Conservation (phyloP, 2,797 vertebrate species). For the Coregonus suidteri region DNA sequence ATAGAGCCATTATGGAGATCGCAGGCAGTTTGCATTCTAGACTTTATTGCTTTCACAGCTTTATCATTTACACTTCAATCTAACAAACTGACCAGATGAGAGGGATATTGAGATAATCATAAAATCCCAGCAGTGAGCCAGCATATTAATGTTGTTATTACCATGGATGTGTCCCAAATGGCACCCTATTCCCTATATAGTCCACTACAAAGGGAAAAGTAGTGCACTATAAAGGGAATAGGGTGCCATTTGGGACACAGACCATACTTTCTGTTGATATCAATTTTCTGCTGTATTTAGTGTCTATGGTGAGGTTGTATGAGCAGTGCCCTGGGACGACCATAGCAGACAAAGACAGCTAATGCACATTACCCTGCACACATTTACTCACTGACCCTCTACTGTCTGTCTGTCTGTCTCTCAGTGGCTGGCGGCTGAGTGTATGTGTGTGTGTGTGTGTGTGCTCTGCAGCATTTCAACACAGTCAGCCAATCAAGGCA, state of each 20-base stretch:
- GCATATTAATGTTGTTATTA: slow-evolving; percentile 36
- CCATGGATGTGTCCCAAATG: too few relatives aligned
- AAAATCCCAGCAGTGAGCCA: slow-evolving; percentile 58
- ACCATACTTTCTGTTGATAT: slow-evolving; percentile 51
- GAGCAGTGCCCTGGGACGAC: slow-evolving; percentile 34
- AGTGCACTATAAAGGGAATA: too few relatives aligned
- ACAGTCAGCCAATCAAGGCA: too few relatives aligned
- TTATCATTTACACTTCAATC: slow-evolving; percentile 73
- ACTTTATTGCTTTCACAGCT: slow-evolving; percentile 57
- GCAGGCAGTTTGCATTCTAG: slow-evolving; percentile 55
- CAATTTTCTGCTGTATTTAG: slow-evolving; percentile 62
- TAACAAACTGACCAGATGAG: slow-evolving; percentile 65
- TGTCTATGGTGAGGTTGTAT: slow-evolving; percentile 29
- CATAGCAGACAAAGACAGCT: slow-evolving; percentile 45
- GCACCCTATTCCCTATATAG: too few relatives aligned
- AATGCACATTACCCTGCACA: slow-evolving; percentile 49
- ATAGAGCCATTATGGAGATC: slow-evolving; percentile 57
- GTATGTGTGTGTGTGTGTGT: neutral
- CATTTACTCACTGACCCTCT: slow-evolving; percentile 57
- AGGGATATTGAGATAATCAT: slow-evolving; percentile 64
- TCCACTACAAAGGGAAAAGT: too few relatives aligned
- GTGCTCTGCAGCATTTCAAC: too few relatives aligned
- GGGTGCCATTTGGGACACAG: neutral
- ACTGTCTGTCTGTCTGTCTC: slow-evolving; percentile 35
- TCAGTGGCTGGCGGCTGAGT: neutral